phyloP scores from a whole-genome alignment of 2,113 vertebrate species.

The Tragelaphus strepsiceros region DNA sequence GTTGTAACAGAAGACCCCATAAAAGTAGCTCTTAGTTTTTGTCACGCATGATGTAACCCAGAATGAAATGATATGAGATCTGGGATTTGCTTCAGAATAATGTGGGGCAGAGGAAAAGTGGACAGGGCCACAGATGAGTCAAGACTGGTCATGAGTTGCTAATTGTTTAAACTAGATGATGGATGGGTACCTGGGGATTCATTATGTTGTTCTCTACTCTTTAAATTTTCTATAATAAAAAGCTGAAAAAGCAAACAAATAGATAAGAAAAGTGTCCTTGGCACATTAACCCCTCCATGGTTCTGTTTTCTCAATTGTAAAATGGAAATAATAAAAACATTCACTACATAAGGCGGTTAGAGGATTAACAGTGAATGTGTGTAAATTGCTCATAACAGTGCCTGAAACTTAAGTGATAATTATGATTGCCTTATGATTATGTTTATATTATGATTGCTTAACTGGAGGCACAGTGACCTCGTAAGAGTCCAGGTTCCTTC shows the following conservation, averaged over 20 bases:
- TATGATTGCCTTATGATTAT: background rate
- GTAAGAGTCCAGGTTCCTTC: background rate
- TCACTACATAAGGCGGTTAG: background rate
- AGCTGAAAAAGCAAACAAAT: background rate
- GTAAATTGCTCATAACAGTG: background rate
- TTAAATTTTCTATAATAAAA: background rate
- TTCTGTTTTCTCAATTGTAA: background rate
- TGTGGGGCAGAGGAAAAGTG: background rate
- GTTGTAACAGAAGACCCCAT: background rate
- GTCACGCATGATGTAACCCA: slow-evolving; percentile 4
- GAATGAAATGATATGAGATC: slow-evolving; percentile 19
- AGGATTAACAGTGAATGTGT: background rate
- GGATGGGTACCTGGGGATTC: background rate
- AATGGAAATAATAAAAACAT: background rate
- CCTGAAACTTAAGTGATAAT: background rate
- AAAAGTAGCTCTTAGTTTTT: slow-evolving; percentile 38
- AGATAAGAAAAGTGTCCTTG: background rate
- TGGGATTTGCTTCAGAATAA: slow-evolving; percentile 39
- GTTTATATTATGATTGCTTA: background rate
- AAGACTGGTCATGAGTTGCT: background rate
- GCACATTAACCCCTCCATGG: background rate
- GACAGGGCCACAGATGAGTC: background rate
- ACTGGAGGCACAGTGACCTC: background rate
- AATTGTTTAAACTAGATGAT: slow-evolving; percentile 35
- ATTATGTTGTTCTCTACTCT: background rate